Evolutionary conservation across 2,797 vertebrate genomes (phyloP), one percentile per base, ranked within the genome.

Genomic region (Novumbra hubbsi): DNA sequence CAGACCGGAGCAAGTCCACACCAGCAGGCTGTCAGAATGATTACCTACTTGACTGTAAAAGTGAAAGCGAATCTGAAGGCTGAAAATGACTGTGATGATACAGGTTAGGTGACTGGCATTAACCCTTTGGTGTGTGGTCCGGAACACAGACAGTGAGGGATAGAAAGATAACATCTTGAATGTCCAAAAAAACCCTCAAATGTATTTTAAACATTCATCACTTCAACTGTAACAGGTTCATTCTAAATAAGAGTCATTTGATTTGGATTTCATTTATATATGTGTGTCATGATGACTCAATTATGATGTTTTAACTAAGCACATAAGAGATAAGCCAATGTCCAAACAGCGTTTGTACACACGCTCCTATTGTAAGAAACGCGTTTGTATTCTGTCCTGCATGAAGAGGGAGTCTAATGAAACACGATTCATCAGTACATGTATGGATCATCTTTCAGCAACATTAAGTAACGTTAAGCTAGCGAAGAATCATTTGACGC

Each of bases 1-100:
- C 27, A 55, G 24, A 52, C 17, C n/a, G 71, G 75, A 67, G 16
- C 32, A 67, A 49, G 67, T 68, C 67, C 38, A 27, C 41, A 45
- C 41, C n/a, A 49, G 27, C 41, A 49, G n/a, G 67, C 67, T 68
- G 67, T 68, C 67, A 68, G 67, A 8, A 21, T 14, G 67, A 68
- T 68, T 68, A 68, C 67, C 67, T 68, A n/a, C 67, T 41, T 68
- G 67, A 68, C 67, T 68, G 67, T 11, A 24, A 68, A 24, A 68
- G 67, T 41, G 41, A 41, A 41, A 68, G 67, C 5, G 67, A 41
- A 27, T 45, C 38, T 49, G 67, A 68, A 49, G 67, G 41, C 19
- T 49, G n/a, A 24, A 48, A 68, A 48, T 45, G 21, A 45, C 21
- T 68, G 41, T 63, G 38, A 66, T 66, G 64, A 66, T 66, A 48